Evolutionary conservation across 2,888 invertebrate genomes (phyloP), one percentile per base, ranked within the genome.

Genomic region (Drosophila atroscutellata): DNA sequence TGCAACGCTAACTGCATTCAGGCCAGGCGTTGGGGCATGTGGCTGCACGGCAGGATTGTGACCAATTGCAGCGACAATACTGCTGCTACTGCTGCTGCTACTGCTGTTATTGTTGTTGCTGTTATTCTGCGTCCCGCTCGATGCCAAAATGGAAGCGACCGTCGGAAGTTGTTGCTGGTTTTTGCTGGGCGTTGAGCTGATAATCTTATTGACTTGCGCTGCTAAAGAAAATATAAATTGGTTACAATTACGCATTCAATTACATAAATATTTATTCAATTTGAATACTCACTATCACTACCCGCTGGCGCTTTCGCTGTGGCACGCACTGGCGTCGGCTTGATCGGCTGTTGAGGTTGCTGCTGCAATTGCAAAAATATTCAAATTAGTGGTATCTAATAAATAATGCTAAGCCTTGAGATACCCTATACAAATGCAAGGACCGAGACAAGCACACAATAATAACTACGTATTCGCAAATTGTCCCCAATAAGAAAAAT

Each of bases 311-410:
- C 92, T 92, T 92, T 92, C 61, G 69, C 60, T 61, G 83, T 78
- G 20, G 96, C 96, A 93, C 95, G 95, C 88, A 98, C 95, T 83
- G 97, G 96, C 92, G 96, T 96, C 77, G 97, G 97, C 94, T 97
- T 97, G 84, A 98, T 96, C 93, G 96, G 97, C 96, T 97, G 94
- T 88, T 95, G 75, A 77, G 75, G 74, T 75, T 86, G 86, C 69
- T 77, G 81, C 68, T 80, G 63, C 26, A 54, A 69, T 45, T 30
- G 20, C 20, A 62, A 37, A 13, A n/a, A 9, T 7, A 56, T 34
- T 36, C 32, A 13, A 50, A 37, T 34, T 20, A 13, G 13, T 36
- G 15, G 15, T 15, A 15, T 24, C 26, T 15, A 45, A 15, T 15
- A 45, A 45, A 45, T 15, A 8, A 15, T 24, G 20, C 3, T 45